phyloP scores from a whole-genome alignment of 2,113 vertebrate genomes.

The Psilopogon haemacephalus region DNA sequence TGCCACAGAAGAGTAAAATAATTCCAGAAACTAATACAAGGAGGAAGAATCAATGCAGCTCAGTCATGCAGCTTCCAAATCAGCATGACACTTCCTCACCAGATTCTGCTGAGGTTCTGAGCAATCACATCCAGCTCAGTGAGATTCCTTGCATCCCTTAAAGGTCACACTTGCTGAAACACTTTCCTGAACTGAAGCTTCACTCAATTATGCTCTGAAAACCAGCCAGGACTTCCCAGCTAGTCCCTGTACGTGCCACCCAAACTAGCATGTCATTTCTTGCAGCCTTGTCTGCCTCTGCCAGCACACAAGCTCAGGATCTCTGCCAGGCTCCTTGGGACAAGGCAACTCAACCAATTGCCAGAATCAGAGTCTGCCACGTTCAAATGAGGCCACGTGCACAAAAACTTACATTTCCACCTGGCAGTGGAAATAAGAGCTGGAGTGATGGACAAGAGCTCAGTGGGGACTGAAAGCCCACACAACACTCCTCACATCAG shows the following conservation, averaged over 20 bases:
- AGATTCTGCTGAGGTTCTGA: rapidly evolving
- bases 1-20: neutral
- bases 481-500: rapidly evolving
- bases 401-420: neutral
- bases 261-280: rapidly evolving
- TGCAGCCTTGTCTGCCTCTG: neutral
- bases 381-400: rapidly evolving
- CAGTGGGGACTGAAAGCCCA: rapidly evolving
- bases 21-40: rapidly evolving
- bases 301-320: neutral
- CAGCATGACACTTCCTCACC: rapidly evolving
- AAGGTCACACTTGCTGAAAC: neutral
- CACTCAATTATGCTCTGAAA: neutral
- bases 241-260: rapidly evolving
- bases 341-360: rapidly evolving
- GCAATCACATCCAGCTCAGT: rapidly evolving
- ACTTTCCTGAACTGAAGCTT: neutral
- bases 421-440: neutral
- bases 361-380: neutral
- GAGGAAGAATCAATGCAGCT: neutral
- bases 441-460: neutral
- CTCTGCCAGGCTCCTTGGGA: neutral
- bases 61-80: neutral
- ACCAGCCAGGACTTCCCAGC: neutral
- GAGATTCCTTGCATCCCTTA: rapidly evolving